These are phyloP conservation scores for Pampusana beccarii DNA, from an alignment of 2,113 vertebrate genomes.

Conservation along the genomic window DNA sequence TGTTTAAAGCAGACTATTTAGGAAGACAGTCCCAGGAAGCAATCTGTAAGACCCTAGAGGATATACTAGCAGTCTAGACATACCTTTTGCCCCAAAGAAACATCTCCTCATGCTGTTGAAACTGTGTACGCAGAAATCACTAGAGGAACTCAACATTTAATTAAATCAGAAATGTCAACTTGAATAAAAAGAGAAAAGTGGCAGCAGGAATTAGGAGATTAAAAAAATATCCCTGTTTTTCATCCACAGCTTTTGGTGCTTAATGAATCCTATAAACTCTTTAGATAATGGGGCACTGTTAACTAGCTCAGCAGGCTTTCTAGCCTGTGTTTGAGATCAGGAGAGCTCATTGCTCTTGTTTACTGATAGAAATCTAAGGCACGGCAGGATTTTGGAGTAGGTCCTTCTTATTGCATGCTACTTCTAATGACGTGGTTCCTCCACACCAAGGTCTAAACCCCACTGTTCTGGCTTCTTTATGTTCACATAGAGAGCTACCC, in stretches of 20 bases:
- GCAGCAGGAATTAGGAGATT: not conserved
- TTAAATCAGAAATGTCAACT: not conserved
- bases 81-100: not conserved
- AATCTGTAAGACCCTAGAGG: not conserved
- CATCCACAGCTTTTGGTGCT: not conserved
- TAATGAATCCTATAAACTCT: conserved; percentile 9
- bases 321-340: not conserved
- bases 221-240: not conserved
- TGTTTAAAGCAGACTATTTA: not conserved
- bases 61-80: not conserved
- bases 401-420: not conserved
- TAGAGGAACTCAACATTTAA: not conserved
- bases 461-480: not conserved
- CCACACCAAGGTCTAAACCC: not conserved
- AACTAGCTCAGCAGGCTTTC: not conserved
- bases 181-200: not conserved
- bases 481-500: not conserved
- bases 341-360: not conserved
- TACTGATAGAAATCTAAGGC: not conserved
- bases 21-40: not conserved
- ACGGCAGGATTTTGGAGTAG: not conserved
- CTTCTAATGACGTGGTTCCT: not conserved
- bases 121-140: not conserved
- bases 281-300: not conserved
- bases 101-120: not conserved